phyloP scores from a whole-genome alignment of 2,888 invertebrate species.

The Patella ulyssiponensis region DNA sequence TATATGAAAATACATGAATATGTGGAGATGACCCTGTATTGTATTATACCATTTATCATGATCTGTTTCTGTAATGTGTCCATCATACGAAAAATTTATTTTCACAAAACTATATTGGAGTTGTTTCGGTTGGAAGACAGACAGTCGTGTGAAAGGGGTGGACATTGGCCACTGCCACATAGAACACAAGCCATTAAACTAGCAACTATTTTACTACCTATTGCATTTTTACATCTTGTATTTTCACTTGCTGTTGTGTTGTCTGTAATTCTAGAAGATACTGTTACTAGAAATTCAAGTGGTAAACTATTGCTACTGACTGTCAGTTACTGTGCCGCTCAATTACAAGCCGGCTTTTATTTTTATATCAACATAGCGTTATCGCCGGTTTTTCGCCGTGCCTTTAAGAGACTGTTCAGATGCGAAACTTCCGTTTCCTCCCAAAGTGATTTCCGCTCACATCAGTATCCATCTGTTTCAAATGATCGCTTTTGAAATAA shows the following conservation, averaged over 20 bases:
- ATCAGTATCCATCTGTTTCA: too few species aligned
- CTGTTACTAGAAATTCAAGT: background rate
- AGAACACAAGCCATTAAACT: background rate
- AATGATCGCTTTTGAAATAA: too few species aligned
- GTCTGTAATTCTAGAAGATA: background rate
- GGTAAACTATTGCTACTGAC: background rate
- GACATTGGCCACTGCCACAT: background rate
- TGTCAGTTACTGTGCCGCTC: background rate
- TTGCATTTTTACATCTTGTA: background rate
- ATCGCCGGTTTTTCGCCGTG: background rate
- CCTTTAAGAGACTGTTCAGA: background rate
- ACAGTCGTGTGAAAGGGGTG: background rate
- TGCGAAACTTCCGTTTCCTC: too few species aligned
- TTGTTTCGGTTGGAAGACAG: background rate
- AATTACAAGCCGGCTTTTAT: background rate
- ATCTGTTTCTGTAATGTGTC: background rate
- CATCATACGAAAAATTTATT: background rate
- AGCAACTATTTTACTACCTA: background rate
- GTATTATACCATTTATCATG: background rate
- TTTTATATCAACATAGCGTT: background rate
- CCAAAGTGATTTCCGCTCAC: too few species aligned
- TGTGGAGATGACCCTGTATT: background rate
- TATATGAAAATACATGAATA: constrained; percentile 1
- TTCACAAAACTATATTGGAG: background rate
- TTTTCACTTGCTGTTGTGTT: background rate